A percentile compares a stretch with the other conserved stretches of the same genome.
Conservation (phyloP, 2,888 invertebrate genomes). For the Parelbella ahira region DNA sequence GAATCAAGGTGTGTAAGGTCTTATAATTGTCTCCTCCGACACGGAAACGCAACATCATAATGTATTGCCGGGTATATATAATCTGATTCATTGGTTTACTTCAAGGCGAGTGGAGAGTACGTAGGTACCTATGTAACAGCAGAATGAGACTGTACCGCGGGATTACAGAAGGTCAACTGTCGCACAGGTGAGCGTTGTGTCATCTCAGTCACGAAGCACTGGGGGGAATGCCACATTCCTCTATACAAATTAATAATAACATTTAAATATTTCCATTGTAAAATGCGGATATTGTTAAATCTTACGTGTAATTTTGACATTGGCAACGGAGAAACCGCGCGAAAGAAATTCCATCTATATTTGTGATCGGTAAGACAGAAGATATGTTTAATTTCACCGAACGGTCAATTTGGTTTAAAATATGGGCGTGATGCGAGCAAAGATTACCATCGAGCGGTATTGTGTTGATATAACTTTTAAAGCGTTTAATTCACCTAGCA, state of each 20-base stretch:
- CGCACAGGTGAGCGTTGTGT: constrained; percentile 32
- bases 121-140: constrained; percentile 1
- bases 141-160: constrained; percentile 6
- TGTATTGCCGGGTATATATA: constrained; percentile 6
- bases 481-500: constrained; percentile 26
- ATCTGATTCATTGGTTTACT: constrained; percentile 31
- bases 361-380: too few relatives aligned
- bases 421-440: constrained; percentile 5
- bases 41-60: constrained; percentile 24
- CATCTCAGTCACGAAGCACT: constrained; percentile 30
- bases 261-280: too few relatives aligned
- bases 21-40: constrained; percentile 28
- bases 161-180: constrained; percentile 29
- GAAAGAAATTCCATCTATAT: too few relatives aligned
- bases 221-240: constrained; percentile 34
- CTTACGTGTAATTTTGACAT: too few relatives aligned
- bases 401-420: too few relatives aligned
- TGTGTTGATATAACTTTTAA: constrained; percentile 31
- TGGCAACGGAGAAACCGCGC: too few relatives aligned
- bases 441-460: constrained; percentile 24
- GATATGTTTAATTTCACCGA: too few relatives aligned
- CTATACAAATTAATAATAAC: too few relatives aligned
- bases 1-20: constrained; percentile 21
- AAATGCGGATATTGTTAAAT: too few relatives aligned
- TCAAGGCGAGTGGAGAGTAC: constrained; percentile 15